Evolutionary conservation across 2,888 invertebrate species (phyloP), one percentile per base, ranked within the genome.

Genomic region (Omphaloscelis lunosa): DNA sequence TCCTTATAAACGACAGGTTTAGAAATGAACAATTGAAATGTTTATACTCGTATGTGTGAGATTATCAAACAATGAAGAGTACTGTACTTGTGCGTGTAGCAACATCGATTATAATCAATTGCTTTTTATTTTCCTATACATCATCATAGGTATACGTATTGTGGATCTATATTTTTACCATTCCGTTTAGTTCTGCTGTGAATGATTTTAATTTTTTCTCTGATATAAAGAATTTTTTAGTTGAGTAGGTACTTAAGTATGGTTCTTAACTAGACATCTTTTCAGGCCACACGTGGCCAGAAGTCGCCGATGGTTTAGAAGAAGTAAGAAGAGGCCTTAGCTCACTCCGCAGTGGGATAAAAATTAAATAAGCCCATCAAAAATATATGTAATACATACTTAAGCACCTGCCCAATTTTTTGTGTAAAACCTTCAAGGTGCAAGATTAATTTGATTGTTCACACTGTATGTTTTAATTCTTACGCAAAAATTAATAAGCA

Each of bases 1-100:
- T 90, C 92, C 88, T 88, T 86, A 87, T 86, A 88, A 86, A 89
- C 89, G 88, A 85, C 88, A 89, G 88, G 88, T 88, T 89, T 89
- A 89, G 87, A 91, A 91, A 92, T 93, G 90, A 90, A 92, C 92
- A 92, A 93, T 93, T 92, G 90, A 91, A 90, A 91, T 91, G 87
- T 89, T 84, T 89, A 84, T 86, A 83, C 70, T 77, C 70, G 83
- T 84, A 84, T 83, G 79, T 83, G 86, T 84, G 82, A 89, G 89
- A 90, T 91, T 90, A 90, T 91, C 89, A 88, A 90, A 90, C 90
- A 90, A 90, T 90, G 88, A 91, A 77, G 78, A 84, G 80, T 84
- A 82, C 61, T n/a, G 65, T 82, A 77, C 74, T 78, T 85, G 77
- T 80, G 70, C 65, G 59, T 77, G 78, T 72, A 76, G 73, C 66